Conservation (phyloP, 30 jellyfish, hydroid and myxozoan genomes). For the Hydra vulgaris region DNA sequence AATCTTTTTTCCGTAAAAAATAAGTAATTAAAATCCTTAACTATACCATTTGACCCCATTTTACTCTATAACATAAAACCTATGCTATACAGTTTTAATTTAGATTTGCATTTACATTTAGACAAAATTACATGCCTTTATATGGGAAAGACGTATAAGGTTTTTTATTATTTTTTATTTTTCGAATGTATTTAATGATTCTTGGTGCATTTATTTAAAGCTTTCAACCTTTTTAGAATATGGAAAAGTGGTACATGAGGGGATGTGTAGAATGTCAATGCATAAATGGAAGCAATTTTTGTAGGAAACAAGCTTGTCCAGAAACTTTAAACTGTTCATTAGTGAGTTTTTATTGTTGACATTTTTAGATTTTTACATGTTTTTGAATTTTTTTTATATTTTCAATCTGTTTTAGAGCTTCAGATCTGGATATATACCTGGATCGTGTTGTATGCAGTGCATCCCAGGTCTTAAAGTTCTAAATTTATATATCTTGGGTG, state of each 20-base stretch:
- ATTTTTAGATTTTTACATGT: neutral
- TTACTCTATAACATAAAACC: too few species aligned
- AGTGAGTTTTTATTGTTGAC: constrained; percentile 20
- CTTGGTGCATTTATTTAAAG: neutral
- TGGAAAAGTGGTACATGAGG: constrained; percentile 52
- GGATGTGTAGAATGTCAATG: constrained; percentile 71
- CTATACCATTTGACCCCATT: too few species aligned
- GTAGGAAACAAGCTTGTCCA: constrained; percentile 54
- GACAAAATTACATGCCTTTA: constrained; percentile 39
- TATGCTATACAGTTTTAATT: too few species aligned
- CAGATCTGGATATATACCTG: constrained; percentile 47
- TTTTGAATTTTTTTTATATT: neutral
- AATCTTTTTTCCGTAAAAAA: too few species aligned
- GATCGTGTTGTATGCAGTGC: constrained; percentile 73
- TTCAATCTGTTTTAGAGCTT: constrained; percentile 28
- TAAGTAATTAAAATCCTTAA: too few species aligned
- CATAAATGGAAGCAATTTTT: constrained; percentile 44
- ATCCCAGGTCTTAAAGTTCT: too few species aligned
- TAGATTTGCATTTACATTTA: too few species aligned
- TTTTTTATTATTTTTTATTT: constrained; percentile 7
- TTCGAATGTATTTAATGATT: neutral
- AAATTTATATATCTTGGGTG: too few species aligned
- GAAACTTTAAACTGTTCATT: constrained; percentile 38
- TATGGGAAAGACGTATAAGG: constrained; percentile 62
- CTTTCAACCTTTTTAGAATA: constrained; percentile 26